Evolutionary conservation across 2,113 vertebrate genomes (phyloP), one percentile per base, ranked within the genome.

Genomic region (Seriola rivoliana): DNA sequence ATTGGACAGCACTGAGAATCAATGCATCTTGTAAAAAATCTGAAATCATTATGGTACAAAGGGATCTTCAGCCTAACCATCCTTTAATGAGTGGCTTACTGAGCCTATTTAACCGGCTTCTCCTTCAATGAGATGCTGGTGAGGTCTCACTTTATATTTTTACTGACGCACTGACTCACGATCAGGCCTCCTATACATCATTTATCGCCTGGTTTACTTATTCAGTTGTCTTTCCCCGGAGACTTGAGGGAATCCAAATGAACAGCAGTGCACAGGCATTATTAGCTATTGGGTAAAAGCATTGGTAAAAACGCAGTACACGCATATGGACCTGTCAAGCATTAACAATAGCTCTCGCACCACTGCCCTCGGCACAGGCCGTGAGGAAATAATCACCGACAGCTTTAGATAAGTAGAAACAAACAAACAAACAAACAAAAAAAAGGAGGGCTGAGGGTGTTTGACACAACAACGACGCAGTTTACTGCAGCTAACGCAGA

Each of bases 151-250:
- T 29, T 29, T 29, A 42, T 55, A 44, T 0, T 17, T 29, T 29
- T 29, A 29, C 29, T 29, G 29, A 29, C 29, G 29, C 29, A 1
- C 25, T 40, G 16, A 32, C 17, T 10, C 8, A 16, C 0, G 32
- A 5, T 3, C 60, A 57, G 62, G 44, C 42, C 70, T 66, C 50
- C 52, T 21, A 13, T n/a, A 42, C 19, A 81, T 74, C 34, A 25
- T 44, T 14, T 1, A 34, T 44, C 50, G 9, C 14, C 66, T 40
- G 34, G 5, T 79, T 54, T 34, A 59, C n/a, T 58, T 19, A 32
- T 19, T 54, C 5, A 42, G 13, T 13, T 40, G 23, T n/a, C 44
- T 6, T 17, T 7, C 40, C 12, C 44, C 14, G 23, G 44, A 54
- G 25, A 3, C 57, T 67, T 55, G 42, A 38, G 32, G 25, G 44